phyloP scores from a whole-genome alignment of 2,113 vertebrate genomes.

The Egretta garzetta region DNA sequence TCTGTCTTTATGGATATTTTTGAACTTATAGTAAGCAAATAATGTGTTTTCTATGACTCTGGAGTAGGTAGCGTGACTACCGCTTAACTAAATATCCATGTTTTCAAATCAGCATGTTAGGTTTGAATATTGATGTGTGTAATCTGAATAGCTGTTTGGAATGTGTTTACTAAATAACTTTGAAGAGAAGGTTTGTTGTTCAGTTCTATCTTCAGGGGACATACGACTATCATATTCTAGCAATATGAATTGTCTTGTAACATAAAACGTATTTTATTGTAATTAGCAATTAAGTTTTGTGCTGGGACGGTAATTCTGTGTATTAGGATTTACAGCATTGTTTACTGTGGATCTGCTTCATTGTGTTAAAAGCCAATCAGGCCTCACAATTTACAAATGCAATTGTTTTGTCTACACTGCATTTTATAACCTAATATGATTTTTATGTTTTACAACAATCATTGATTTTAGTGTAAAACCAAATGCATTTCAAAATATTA shows the following conservation, averaged over 20 bases:
- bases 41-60: background rate
- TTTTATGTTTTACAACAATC: background rate
- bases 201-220: background rate
- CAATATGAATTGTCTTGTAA: background rate
- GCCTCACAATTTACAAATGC: background rate
- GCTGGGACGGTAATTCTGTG: background rate
- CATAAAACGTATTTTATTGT: background rate
- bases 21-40: constrained; percentile 85
- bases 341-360: background rate
- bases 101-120: background rate
- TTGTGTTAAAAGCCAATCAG: background rate
- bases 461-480: background rate
- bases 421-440: background rate
- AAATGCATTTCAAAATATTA: background rate
- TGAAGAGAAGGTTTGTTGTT: background rate
- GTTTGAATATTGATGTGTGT: background rate
- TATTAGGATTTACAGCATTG: background rate
- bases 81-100: background rate
- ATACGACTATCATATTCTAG: background rate
- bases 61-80: background rate
- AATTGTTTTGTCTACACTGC: background rate
- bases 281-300: background rate
- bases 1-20: constrained; percentile 99
- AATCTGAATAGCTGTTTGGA: background rate
- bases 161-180: background rate